Evolutionary conservation across 2,113 vertebrate species (phyloP).

Genomic region (Pedionomus torquatus): DNA sequence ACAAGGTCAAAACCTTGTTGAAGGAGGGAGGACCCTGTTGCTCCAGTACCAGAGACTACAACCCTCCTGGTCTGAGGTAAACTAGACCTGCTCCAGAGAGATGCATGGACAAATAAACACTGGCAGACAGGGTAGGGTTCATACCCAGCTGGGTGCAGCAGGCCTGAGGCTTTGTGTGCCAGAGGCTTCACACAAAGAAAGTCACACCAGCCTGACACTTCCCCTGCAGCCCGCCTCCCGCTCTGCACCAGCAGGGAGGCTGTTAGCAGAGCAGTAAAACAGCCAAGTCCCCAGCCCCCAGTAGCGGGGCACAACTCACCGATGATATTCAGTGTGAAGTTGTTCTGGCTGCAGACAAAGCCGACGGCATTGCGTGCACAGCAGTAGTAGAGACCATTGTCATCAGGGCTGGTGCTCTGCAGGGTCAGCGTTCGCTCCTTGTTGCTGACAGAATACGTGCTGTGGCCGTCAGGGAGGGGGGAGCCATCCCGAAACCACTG

Average conservation of each 20-base stretch:
- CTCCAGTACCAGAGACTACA: background rate
- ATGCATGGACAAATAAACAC: background rate
- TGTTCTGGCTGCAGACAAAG: conserved; percentile 87
- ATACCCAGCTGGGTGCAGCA: background rate
- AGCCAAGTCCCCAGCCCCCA: background rate
- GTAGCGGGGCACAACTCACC: conserved; percentile 73
- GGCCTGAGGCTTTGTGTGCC: too few relatives aligned
- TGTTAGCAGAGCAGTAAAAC: background rate
- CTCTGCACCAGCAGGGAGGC: background rate
- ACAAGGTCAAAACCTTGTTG: background rate
- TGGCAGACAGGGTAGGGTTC: background rate
- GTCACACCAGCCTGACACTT: background rate
- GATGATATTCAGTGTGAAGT: conserved; percentile 89
- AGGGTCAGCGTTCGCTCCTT: conserved; percentile 91
- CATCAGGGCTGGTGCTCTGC: conserved; percentile 78
- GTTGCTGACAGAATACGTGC: conserved; percentile 85
- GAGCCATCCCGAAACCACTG: conserved; percentile 90
- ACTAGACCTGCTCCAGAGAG: background rate
- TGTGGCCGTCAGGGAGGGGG: conserved; percentile 74
- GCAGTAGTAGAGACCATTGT: conserved; percentile 91
- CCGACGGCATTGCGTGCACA: conserved; percentile 89
- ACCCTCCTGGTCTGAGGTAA: background rate
- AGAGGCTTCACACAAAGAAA: background rate
- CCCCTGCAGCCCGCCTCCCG: background rate
- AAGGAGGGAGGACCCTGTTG: background rate